Percentiles rank a stretch among this genome's conserved stretches.
Conservation (phyloP, 2,888 invertebrate genomes). For the Pristionchus japonicus region DNA sequence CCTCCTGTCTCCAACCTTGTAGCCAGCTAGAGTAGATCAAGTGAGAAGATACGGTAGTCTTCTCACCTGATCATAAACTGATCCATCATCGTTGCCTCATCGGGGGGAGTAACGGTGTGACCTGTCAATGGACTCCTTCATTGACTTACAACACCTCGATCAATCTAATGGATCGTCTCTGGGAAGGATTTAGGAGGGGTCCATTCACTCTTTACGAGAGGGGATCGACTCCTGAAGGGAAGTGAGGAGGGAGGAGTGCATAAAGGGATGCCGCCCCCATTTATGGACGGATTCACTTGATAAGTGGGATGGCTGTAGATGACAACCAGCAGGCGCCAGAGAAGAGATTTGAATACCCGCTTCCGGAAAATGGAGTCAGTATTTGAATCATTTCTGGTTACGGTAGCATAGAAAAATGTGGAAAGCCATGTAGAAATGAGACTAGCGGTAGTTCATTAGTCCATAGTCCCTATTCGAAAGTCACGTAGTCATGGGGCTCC, state of each 20-base stretch:
- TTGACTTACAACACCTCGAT: constrained; percentile 4
- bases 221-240: neutral
- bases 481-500: neutral
- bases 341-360: neutral
- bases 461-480: too few relatives aligned
- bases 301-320: neutral
- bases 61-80: constrained; percentile 28
- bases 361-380: neutral
- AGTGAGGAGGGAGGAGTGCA: neutral
- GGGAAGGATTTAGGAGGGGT: constrained; percentile 25
- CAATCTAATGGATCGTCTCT: neutral
- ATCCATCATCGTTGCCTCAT: constrained; percentile 14
- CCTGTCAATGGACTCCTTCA: neutral
- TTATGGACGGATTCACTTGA: neutral
- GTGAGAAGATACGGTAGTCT: neutral
- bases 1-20: neutral
- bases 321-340: neutral
- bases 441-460: too few relatives aligned
- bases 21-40: neutral
- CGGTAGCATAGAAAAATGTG: too few relatives aligned
- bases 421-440: too few relatives aligned
- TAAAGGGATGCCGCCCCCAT: constrained; percentile 21
- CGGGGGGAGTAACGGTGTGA: neutral
- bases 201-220: neutral
- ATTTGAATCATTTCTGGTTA: neutral